Evolutionary conservation across 2,797 vertebrate genomes (phyloP).

Genomic region (Gadopsis bispinosus): DNA sequence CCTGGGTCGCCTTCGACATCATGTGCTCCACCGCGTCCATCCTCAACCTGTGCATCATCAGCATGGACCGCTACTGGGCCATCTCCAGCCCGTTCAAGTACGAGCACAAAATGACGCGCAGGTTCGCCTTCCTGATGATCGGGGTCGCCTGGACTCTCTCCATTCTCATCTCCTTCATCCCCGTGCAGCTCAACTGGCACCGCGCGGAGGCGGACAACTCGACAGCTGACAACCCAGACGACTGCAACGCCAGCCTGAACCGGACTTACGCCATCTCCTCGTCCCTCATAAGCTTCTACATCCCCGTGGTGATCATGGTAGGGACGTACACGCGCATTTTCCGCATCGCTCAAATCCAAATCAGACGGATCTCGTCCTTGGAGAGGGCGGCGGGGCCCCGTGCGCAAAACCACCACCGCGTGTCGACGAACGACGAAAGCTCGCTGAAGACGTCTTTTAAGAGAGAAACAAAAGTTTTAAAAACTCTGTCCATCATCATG

Average conservation of each 20-base stretch:
- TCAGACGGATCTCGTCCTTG: slow-evolving; percentile 84
- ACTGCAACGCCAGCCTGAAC: slow-evolving; percentile 85
- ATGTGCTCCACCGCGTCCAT: slow-evolving; percentile 89
- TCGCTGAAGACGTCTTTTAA: slow-evolving; percentile 83
- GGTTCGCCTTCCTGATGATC: slow-evolving; percentile 83
- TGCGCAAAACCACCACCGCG: slow-evolving; percentile 63
- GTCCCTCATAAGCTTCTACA: slow-evolving; percentile 89
- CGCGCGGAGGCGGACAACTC: slow-evolving; percentile 60
- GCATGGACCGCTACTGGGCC: slow-evolving; percentile 89
- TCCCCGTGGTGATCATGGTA: slow-evolving; percentile 87
- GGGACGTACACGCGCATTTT: slow-evolving; percentile 87
- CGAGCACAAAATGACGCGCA: slow-evolving; percentile 84
- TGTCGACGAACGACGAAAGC: slow-evolving; percentile 77
- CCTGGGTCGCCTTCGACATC: slow-evolving; percentile 90
- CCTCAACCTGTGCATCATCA: slow-evolving; percentile 89
- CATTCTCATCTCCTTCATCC: slow-evolving; percentile 87
- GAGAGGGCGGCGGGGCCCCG: slow-evolving; percentile 76
- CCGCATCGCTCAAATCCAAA: slow-evolving; percentile 84
- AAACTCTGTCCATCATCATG: slow-evolving; percentile 87
- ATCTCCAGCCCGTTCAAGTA: slow-evolving; percentile 84
- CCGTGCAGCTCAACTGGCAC: slow-evolving; percentile 88
- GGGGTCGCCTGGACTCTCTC: slow-evolving; percentile 85
- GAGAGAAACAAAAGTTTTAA: slow-evolving; percentile 87
- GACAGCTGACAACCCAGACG: slow-evolving; percentile 45
- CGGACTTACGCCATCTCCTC: slow-evolving; percentile 86